Evolutionary conservation across 2,888 invertebrate genomes (phyloP).

Genomic region (Ectemnius lituratus): DNA sequence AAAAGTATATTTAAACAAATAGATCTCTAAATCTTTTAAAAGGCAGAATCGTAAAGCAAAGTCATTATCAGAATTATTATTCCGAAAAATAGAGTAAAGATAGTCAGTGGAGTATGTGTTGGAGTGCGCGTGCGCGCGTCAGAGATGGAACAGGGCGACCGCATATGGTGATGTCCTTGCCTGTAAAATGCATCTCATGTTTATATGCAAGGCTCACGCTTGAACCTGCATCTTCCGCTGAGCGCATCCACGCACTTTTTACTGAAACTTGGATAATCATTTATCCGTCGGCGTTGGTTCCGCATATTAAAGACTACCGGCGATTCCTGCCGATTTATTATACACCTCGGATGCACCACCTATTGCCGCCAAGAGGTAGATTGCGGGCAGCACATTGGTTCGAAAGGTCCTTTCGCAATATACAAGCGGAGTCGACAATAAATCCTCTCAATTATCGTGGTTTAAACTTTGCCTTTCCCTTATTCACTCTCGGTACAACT

Average conservation of each 20-base stretch:
- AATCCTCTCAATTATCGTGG: too few relatives aligned
- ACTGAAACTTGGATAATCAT: conserved; percentile 31
- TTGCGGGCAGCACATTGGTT: too few relatives aligned
- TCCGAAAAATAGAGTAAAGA: too few relatives aligned
- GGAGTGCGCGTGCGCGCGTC: conserved; percentile 3
- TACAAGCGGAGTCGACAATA: too few relatives aligned
- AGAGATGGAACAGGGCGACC: conserved; percentile 24
- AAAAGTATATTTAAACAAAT: too few relatives aligned
- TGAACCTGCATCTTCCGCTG: conserved; percentile 16
- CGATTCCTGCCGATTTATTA: conserved; percentile 21
- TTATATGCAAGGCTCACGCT: conserved; percentile 49
- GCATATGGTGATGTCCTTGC: conserved; percentile 49
- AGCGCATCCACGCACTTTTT: conserved; percentile 12
- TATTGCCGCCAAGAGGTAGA: not conserved
- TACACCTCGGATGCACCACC: not conserved
- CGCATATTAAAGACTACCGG: conserved; percentile 15
- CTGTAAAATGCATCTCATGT: conserved; percentile 61
- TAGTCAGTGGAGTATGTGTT: too few relatives aligned
- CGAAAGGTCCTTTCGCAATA: too few relatives aligned
- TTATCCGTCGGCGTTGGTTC: conserved; percentile 24
- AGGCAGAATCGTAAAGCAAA: too few relatives aligned
- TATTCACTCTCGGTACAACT: too few relatives aligned
- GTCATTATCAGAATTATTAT: too few relatives aligned
- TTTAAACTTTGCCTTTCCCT: too few relatives aligned
- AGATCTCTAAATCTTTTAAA: too few relatives aligned